A percentile compares a stretch with the other conserved stretches of the same genome.
phyloP scores from a whole-genome alignment of 2,797 vertebrate genomes.

The Lacerta viridis region DNA sequence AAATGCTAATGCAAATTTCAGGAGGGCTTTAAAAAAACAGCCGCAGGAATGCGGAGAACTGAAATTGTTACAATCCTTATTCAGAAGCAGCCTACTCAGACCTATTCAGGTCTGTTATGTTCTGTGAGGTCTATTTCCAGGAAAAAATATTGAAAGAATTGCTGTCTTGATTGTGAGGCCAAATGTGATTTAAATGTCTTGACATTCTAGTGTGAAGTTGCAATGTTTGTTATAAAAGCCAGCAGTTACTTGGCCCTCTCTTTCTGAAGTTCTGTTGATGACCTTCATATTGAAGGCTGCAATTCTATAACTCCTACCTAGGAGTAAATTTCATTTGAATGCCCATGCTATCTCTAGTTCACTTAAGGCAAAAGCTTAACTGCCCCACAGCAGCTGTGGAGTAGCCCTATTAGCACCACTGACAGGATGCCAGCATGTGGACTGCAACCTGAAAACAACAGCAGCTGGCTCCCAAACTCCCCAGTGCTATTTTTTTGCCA shows the following conservation, averaged over 20 bases:
- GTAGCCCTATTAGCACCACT: background rate
- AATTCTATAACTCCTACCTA: no score
- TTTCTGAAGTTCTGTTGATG: background rate
- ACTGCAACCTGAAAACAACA: constrained; percentile 2
- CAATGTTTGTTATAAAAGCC: background rate
- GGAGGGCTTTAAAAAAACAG: no score
- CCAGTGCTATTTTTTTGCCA: constrained; percentile 8
- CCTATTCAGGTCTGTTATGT: no score
- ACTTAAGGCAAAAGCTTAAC: background rate
- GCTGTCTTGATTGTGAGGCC: background rate
- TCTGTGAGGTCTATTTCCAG: no score
- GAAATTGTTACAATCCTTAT: no score
- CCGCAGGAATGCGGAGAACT: no score
- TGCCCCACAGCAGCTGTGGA: background rate
- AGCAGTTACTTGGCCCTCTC: background rate
- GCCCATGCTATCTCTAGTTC: background rate
- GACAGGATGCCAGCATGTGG: background rate
- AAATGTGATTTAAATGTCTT: no score
- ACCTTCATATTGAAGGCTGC: no score
- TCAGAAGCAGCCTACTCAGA: no score
- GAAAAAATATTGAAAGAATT: background rate
- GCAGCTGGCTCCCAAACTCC: background rate
- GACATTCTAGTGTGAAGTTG: background rate
- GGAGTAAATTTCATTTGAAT: background rate
- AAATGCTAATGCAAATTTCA: no score